Percentiles rank a stretch among this genome's conserved stretches.
These are phyloP conservation scores for Lasioglossum leucozonium DNA, from an alignment of 2,888 invertebrate genomes.

Conservation along the genomic window DNA sequence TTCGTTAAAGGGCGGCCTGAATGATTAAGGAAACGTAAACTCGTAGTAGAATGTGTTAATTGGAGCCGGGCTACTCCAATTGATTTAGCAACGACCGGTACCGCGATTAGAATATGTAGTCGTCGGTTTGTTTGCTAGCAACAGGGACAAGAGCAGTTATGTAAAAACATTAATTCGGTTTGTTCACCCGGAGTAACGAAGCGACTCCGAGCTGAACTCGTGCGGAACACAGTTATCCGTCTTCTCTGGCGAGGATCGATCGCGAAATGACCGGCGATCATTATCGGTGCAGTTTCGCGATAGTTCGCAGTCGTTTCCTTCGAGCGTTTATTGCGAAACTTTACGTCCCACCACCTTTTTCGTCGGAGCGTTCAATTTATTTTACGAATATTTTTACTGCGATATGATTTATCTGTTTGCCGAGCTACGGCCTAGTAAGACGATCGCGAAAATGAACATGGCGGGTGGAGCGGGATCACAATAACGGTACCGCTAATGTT, in stretches of 20 bases:
- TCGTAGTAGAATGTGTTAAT: constrained; percentile 3
- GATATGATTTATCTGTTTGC: background rate
- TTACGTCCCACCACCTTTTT: background rate
- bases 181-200: background rate
- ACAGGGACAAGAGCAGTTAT: background rate
- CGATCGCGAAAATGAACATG: background rate
- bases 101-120: background rate
- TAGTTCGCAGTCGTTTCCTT: background rate
- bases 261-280: constrained; percentile 7
- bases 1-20: background rate
- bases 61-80: background rate
- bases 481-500: background rate
- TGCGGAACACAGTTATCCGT: background rate
- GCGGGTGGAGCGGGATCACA: background rate
- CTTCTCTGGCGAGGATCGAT: background rate
- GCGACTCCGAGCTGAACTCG: background rate
- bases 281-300: background rate
- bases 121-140: background rate
- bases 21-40: constrained; percentile 5
- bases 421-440: background rate
- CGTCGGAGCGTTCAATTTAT: background rate
- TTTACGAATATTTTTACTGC: background rate
- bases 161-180: background rate
- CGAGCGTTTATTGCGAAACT: constrained; percentile 1
- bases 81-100: background rate